Base-by-base conservation (phyloP, 2,797 vertebrate species). In the Bucorvus abyssinicus region DNA sequence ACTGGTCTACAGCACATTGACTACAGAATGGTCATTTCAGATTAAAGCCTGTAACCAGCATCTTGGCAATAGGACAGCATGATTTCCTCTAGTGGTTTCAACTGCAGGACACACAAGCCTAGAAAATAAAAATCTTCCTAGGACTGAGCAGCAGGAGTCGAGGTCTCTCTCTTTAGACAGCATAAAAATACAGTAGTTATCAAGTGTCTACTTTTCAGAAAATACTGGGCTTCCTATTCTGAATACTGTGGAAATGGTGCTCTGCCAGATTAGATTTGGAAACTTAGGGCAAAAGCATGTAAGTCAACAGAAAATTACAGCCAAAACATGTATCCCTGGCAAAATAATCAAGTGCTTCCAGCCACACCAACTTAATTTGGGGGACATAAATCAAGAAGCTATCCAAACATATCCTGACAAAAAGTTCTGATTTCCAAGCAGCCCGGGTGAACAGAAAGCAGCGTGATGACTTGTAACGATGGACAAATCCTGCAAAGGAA, bases 401-500 rank as follows among this genome's bases (percentile, higher is more conserved):
- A 68, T 68, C 40, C 42, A 80, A 92, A 86, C 6, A 74, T 9
- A 94, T 38, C 75, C 81, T 65, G 89, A 92, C 56, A 61, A 85
- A 59, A 89, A 70, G 38, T 21, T 64, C 57, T 4, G 61, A 55
- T 63, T 90, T 89, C 61, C 79, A 93, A 64, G 4, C 50, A 94
- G 68, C 38, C 94, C 75, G 34, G 38, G 7, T 87, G 76, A 82
- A 53, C 84, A 77, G 71, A 91, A 89, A 1, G 34, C 71, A 78
- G 89, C 50, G 21, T 45, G 53, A 67, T 83, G 50, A 84, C 68
- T 69, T 81, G 69, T 68, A 87, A 89, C 52, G 87, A 93, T 75
- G 89, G n/a, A 74, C 71, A 80, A 94, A 89, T 53, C 90, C 80
- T 34, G 32, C 4, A 86, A 84, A 96, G 96, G 95, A 97, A 96